These are phyloP conservation scores for Carollia perspicillata DNA, from an alignment of 2,113 vertebrate genomes.

Conservation along the genomic window DNA sequence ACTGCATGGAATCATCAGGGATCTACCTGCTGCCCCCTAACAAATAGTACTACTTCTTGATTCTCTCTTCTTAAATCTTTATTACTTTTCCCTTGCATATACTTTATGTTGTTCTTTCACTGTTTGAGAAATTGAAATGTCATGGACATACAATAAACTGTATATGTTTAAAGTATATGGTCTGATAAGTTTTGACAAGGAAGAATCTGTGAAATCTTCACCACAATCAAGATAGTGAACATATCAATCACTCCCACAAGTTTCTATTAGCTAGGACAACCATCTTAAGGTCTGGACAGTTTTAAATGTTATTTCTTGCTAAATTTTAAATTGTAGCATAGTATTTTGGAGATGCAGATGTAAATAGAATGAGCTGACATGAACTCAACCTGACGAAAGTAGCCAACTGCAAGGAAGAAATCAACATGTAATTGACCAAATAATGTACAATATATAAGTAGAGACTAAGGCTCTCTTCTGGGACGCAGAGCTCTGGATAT, in stretches of 20 bases:
- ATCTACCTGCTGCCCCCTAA: neutral
- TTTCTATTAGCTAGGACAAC: neutral
- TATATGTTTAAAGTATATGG: neutral
- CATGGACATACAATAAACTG: neutral
- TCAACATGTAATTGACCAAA: neutral
- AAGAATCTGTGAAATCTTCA: neutral
- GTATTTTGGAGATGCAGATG: neutral
- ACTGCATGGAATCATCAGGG: neutral
- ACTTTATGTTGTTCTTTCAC: constrained; percentile 6
- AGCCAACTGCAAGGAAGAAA: neutral
- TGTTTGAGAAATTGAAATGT: constrained; percentile 7
- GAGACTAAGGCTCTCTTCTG: neutral
- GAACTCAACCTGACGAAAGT: neutral
- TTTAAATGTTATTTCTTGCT: neutral
- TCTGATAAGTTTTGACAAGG: constrained; percentile 2
- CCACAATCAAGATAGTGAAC: neutral
- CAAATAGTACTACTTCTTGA: neutral
- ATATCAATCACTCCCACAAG: neutral
- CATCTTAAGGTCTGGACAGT: neutral
- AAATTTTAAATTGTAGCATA: neutral
- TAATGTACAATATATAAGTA: neutral
- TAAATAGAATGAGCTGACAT: neutral
- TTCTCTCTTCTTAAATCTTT: neutral
- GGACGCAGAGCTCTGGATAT: neutral
- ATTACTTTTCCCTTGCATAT: neutral